Conservation (phyloP, 2,113 vertebrate species). For the Sinocyclocheilus maitianheensis region DNA sequence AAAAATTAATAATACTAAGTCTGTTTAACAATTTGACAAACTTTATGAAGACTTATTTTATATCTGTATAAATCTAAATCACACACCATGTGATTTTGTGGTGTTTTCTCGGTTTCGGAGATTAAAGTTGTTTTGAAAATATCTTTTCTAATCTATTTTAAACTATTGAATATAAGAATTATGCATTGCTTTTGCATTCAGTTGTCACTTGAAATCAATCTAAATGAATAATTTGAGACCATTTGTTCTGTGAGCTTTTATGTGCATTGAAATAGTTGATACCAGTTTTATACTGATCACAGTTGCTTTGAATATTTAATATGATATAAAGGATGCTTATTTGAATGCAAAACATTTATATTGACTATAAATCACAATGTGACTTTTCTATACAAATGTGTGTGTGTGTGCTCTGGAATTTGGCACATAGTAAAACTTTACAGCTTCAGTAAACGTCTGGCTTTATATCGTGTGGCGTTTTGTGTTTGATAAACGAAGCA, state of each 20-base stretch:
- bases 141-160: not conserved
- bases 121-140: not conserved
- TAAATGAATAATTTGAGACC: not conserved
- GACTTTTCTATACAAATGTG: not conserved
- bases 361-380: not conserved
- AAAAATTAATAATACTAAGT: not conserved
- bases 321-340: not conserved
- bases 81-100: not conserved
- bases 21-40: not conserved
- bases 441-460: not conserved
- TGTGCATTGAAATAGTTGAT: not conserved
- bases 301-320: not conserved
- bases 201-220: not conserved
- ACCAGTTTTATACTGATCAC: not conserved
- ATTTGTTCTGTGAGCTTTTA: not conserved
- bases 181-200: not conserved
- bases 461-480: not conserved
- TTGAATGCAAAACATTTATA: not conserved
- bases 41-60: not conserved
- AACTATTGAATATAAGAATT: not conserved
- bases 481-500: not conserved
- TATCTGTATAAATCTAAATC: not conserved
- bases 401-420: not conserved
- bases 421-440: not conserved
- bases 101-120: not conserved